A percentile compares a stretch with the other conserved stretches of the same genome.
These are phyloP conservation scores for Drosophila acutilabella DNA, from an alignment of 2,888 invertebrate genomes.

Conservation along the genomic window DNA sequence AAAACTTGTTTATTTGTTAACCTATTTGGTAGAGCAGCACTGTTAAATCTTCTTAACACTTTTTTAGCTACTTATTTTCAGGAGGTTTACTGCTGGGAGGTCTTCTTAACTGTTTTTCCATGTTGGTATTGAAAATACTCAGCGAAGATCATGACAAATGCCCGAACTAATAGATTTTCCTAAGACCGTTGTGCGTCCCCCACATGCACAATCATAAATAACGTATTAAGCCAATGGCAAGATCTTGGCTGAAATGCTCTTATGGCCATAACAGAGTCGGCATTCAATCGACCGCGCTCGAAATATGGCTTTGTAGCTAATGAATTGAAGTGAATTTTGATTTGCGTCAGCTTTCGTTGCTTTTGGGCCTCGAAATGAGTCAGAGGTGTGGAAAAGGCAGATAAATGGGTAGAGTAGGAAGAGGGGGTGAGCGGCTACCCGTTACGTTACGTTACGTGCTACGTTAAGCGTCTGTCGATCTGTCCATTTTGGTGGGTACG, in stretches of 20 bases:
- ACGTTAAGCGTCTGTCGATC: constrained; percentile 17
- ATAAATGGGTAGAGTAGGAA: background rate
- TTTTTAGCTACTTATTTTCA: background rate
- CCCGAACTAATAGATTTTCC: constrained; percentile 39
- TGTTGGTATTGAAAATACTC: constrained; percentile 27
- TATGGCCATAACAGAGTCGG: constrained; percentile 43
- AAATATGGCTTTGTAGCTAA: constrained; percentile 49
- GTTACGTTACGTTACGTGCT: constrained; percentile 29
- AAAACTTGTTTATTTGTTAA: background rate
- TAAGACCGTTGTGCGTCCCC: constrained; percentile 9
- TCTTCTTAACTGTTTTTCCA: constrained; percentile 12
- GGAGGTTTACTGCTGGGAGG: background rate
- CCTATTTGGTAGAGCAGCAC: background rate
- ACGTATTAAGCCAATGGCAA: constrained; percentile 43
- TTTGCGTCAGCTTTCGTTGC: constrained; percentile 38
- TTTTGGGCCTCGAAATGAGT: constrained; percentile 12
- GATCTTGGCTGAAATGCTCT: constrained; percentile 37
- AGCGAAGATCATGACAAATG: constrained; percentile 51
- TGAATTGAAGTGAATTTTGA: constrained; percentile 61
- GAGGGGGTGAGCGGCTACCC: background rate
- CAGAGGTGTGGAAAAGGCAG: constrained; percentile 2
- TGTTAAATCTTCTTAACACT: background rate
- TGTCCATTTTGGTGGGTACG: constrained; percentile 42
- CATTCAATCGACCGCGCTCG: constrained; percentile 17
- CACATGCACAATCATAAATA: constrained; percentile 56